phyloP scores from a whole-genome alignment of 2,113 vertebrate genomes.

The Malurus alboscapulatus region DNA sequence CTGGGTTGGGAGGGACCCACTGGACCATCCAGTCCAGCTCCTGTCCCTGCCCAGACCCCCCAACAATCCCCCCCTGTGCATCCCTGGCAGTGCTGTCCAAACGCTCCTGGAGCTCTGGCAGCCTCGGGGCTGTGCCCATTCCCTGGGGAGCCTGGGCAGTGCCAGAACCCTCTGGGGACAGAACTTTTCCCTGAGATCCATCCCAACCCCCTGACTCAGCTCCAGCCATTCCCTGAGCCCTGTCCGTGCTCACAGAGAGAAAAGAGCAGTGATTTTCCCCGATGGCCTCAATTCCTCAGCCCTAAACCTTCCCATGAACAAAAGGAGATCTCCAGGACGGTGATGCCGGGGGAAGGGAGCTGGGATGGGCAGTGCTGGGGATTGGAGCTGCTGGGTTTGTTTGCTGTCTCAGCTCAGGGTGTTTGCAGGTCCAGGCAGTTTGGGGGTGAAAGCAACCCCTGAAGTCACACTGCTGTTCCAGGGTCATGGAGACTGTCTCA shows the following conservation, averaged over 20 bases:
- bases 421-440: background rate
- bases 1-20: background rate
- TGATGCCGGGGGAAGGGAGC: no score
- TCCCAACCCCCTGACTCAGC: no score
- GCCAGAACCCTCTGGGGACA: background rate
- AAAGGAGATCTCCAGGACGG: background rate
- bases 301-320: background rate
- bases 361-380: background rate
- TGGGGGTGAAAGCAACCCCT: background rate
- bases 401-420: background rate
- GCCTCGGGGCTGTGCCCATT: background rate
- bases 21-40: background rate
- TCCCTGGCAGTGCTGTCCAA: background rate
- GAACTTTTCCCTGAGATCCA: background rate
- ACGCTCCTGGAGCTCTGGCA: background rate
- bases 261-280: background rate
- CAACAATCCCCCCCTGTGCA: background rate
- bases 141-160: background rate
- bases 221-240: background rate
- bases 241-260: background rate
- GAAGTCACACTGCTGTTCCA: background rate
- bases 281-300: background rate
- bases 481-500: background rate
- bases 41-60: background rate
- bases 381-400: background rate